Base-by-base conservation (phyloP, 2,113 vertebrate genomes). In the Cottus gobio region DNA sequence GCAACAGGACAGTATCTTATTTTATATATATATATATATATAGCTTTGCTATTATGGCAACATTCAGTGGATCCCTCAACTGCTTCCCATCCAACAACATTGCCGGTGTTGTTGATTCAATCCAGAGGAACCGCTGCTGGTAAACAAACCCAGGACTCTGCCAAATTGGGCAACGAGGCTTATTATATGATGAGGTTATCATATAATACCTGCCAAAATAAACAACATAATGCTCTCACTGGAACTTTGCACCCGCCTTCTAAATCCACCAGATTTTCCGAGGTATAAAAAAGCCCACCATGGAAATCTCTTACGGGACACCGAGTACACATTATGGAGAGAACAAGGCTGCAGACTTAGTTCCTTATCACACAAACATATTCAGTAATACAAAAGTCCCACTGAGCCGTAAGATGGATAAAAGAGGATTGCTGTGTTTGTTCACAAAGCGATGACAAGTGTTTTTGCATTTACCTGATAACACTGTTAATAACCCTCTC, bases 401-500 rank as follows among this genome's bases (percentile, higher is more conserved):
- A 71, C 76, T 67, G 83, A 75, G 87, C 83, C 71, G 64, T 75
- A 61, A 68, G 80, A 77, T 60, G 81, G 90, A 91, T 92, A 61
- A 91, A 92, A 89, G 77, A 79, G 77, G 78, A 73, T 78, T 82
- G 69, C 77, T 82, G 71, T 71, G 83, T 84, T 90, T 85, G 74
- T 88, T 89, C 85, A 80, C 88, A 85, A 71, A 60, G 34, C 75
- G 39, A 77, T 87, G 77, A 86, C 77, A 86, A 89, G 84, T 92
- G 79, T 89, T 90, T 90, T 87, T 87, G 77, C 83, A 72, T 91
- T 92, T 91, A 90, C 89, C 87, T 93, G 91, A 93, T 93, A 94
- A 92, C 78, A 52, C 72, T 28, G 37, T 68, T 90, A 90, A 91
- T 93, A 91, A 91, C 83, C 77, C 77, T 68, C 80, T 92, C 83